Evolutionary conservation across 2,888 invertebrate genomes (phyloP).

Genomic region (Clanis bilineata): DNA sequence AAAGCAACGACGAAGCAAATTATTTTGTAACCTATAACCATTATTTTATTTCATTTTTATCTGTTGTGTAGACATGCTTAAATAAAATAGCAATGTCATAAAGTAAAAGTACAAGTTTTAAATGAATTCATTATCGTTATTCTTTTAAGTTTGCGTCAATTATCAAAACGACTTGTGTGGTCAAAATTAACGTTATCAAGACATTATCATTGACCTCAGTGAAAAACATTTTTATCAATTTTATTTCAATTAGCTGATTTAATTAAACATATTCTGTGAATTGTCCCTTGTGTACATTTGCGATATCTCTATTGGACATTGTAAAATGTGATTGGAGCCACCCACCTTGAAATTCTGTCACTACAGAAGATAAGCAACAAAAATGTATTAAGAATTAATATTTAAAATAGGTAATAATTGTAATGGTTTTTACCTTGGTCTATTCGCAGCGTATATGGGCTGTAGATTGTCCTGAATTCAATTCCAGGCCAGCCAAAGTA

Average conservation of each 20-base stretch:
- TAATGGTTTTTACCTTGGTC: too few relatives aligned
- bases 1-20: slow-evolving; percentile 2
- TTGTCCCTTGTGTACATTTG: background rate
- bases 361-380: background rate
- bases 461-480: too few relatives aligned
- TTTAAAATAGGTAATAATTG: too few relatives aligned
- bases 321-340: background rate
- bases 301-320: background rate
- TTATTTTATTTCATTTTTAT: background rate
- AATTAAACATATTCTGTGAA: background rate
- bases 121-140: background rate
- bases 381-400: too few relatives aligned
- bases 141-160: background rate
- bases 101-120: background rate
- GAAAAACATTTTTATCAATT: background rate
- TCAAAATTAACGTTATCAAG: background rate
- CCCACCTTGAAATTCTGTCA: background rate
- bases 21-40: slow-evolving; percentile 14
- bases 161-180: background rate
- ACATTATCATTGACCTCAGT: background rate
- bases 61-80: background rate
- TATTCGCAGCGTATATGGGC: too few relatives aligned
- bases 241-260: background rate
- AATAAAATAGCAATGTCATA: background rate
- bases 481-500: too few relatives aligned